Conservation (phyloP, 2,888 invertebrate genomes). For the Ditula angustiorana region DNA sequence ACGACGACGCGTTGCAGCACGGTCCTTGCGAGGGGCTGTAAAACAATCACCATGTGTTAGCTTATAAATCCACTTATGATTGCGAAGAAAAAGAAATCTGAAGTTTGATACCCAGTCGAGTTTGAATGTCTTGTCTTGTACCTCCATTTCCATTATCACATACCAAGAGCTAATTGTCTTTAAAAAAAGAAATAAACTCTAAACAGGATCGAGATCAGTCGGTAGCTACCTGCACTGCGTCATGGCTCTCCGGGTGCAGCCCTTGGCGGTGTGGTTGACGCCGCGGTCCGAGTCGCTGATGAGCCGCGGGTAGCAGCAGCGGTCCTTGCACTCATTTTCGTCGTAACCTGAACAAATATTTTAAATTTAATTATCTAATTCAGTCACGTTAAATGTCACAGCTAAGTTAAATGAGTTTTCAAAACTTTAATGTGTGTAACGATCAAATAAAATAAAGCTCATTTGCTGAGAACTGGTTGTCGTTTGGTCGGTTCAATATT, state of each 20-base stretch:
- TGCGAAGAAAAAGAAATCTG: no score
- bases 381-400: no score
- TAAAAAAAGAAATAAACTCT: no score
- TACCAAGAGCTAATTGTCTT: no score
- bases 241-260: slow-evolving; percentile 91
- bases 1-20: slow-evolving; percentile 93
- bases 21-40: slow-evolving; percentile 98
- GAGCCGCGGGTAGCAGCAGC: slow-evolving; percentile 96
- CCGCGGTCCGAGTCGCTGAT: slow-evolving; percentile 89
- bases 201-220: not conserved
- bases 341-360: slow-evolving; percentile 88
- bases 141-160: no score
- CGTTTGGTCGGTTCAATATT: not conserved
- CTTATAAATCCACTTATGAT: not conserved
- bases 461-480: not conserved
- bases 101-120: no score
- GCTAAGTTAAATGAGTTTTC: no score
- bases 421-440: no score
- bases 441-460: no score
- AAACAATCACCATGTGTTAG: slow-evolving; percentile 5
- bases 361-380: no score
- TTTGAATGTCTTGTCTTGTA: no score
- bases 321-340: slow-evolving; percentile 95
- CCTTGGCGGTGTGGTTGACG: slow-evolving; percentile 89
- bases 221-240: slow-evolving; percentile 91